Percentiles rank a stretch among this genome's conserved stretches.
Evolutionary conservation across 2,113 vertebrate species (phyloP).

Genomic region (Macheiramphus alcinus): DNA sequence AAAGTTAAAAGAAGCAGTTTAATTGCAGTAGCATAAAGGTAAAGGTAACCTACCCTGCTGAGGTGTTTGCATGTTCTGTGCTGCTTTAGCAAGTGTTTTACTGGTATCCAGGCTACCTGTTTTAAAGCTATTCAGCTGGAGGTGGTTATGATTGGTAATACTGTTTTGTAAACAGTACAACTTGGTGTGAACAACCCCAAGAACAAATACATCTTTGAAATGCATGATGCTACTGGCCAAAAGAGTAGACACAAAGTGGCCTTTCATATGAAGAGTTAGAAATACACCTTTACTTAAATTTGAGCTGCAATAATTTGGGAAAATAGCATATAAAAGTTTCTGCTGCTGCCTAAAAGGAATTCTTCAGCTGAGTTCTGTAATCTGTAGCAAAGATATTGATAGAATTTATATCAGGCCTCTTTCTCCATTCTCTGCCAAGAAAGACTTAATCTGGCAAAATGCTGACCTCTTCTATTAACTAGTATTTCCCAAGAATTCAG

Average conservation of each 20-base stretch:
- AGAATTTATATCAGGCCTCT: neutral
- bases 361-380: neutral
- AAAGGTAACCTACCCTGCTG: neutral
- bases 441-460: neutral
- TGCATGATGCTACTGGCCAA: neutral
- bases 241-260: neutral
- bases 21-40: neutral
- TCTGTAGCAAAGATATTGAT: neutral
- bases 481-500: neutral
- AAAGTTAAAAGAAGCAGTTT: neutral
- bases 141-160: neutral
- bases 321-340: neutral
- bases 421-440: neutral
- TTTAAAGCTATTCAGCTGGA: neutral
- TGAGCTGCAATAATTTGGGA: neutral
- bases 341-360: neutral
- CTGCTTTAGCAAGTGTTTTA: neutral
- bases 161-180: neutral
- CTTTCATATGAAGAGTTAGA: neutral
- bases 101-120: neutral
- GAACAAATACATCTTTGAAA: neutral
- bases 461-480: neutral
- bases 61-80: neutral
- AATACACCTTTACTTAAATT: neutral
- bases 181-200: neutral